Evolutionary conservation across 1,140 invertebrate genomes (phyloP).

Genomic region (Solenopsis invicta): DNA sequence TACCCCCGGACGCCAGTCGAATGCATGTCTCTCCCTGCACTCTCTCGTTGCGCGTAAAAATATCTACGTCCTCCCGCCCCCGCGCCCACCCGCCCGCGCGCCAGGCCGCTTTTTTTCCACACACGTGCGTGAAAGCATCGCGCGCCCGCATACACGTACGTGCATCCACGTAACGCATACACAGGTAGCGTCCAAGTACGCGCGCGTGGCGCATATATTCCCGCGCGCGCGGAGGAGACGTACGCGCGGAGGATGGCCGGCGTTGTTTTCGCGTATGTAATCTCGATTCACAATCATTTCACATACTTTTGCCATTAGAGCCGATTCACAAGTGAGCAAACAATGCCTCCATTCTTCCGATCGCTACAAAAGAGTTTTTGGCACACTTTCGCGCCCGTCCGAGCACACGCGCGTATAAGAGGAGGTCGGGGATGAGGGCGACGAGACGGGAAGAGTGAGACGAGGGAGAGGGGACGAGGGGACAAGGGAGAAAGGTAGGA

Average conservation of each 20-base stretch:
- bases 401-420: slow-evolving; percentile 69
- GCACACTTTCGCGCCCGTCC: slow-evolving; percentile 80
- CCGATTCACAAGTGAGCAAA: slow-evolving; percentile 85
- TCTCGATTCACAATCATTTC: slow-evolving; percentile 86
- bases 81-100: slow-evolving; percentile 45
- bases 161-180: slow-evolving; percentile 11
- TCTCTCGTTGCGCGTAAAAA: slow-evolving; percentile 82
- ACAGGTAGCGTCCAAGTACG: slow-evolving; percentile 13
- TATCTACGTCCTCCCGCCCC: slow-evolving; percentile 78
- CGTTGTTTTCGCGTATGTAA: slow-evolving; percentile 85
- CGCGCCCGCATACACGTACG: slow-evolving; percentile 65
- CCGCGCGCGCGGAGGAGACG: slow-evolving; percentile 43
- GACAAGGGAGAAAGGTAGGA: slow-evolving; percentile 52
- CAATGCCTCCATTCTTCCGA: slow-evolving; percentile 82
- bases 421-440: slow-evolving; percentile 49
- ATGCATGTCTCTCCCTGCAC: slow-evolving; percentile 81
- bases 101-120: slow-evolving; percentile 67
- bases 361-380: slow-evolving; percentile 82
- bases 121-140: slow-evolving; percentile 67
- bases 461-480: slow-evolving; percentile 48
- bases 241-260: slow-evolving; percentile 61
- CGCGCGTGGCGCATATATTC: slow-evolving; percentile 31
- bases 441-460: slow-evolving; percentile 8
- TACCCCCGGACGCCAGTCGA: slow-evolving; percentile 75
- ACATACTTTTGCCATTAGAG: slow-evolving; percentile 86